A percentile compares a stretch with the other conserved stretches of the same genome.
These are phyloP conservation scores for Silvanus unidentatus DNA, from an alignment of 2,888 invertebrate species.

Conservation along the genomic window DNA sequence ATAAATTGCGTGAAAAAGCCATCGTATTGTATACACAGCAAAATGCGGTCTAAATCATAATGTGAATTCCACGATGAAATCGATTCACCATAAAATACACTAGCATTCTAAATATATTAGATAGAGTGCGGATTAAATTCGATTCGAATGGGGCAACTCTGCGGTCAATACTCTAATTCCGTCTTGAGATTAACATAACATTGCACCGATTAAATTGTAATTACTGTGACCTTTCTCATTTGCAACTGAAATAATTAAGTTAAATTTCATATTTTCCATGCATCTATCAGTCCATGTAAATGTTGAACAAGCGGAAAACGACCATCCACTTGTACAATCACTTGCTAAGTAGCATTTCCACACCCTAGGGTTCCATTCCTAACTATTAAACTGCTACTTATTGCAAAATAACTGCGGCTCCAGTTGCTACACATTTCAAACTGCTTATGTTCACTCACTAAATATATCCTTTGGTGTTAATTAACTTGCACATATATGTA, in stretches of 20 bases:
- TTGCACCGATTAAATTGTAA: too few species aligned
- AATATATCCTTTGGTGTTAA: too few species aligned
- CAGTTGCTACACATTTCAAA: background rate
- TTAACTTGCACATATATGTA: too few species aligned
- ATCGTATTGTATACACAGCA: background rate
- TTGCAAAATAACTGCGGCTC: constrained; percentile 11
- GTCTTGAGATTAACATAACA: background rate
- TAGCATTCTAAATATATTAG: too few species aligned
- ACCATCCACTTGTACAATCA: background rate
- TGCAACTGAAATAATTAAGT: too few species aligned
- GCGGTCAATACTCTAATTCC: background rate
- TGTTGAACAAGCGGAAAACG: background rate
- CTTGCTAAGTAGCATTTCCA: constrained; percentile 1
- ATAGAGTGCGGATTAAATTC: too few species aligned
- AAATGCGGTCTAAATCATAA: background rate
- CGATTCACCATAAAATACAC: background rate
- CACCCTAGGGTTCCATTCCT: constrained; percentile 14
- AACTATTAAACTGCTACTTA: constrained; percentile 18
- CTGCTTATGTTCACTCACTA: too few species aligned
- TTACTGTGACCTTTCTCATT: too few species aligned
- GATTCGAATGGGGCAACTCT: background rate
- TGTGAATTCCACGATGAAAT: background rate
- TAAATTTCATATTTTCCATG: background rate
- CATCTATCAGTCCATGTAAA: background rate
- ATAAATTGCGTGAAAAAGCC: constrained; percentile 19